A percentile compares a stretch with the other conserved stretches of the same genome.
Evolutionary conservation across 2,797 vertebrate genomes (phyloP).

Genomic region (Cyclopterus lumpus): DNA sequence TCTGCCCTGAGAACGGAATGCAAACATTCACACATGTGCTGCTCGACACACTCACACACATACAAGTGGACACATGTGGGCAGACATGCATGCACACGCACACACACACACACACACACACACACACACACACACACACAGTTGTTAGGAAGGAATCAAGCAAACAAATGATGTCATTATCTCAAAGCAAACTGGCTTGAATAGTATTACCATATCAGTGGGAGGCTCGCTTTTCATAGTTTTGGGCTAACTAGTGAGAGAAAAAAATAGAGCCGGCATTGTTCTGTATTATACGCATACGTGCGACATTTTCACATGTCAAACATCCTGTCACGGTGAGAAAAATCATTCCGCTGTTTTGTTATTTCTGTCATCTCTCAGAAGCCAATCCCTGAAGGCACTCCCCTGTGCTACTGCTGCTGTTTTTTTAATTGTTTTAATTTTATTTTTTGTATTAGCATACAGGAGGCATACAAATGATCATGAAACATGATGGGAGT

Average conservation of each 20-base stretch:
- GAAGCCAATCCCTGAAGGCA: slow-evolving; percentile 52
- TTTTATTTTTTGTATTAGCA: slow-evolving; percentile 31
- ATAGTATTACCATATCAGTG: slow-evolving; percentile 69
- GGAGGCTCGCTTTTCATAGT: slow-evolving; percentile 54
- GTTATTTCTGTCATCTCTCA: slow-evolving; percentile 31
- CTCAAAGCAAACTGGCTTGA: slow-evolving; percentile 46
- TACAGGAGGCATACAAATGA: slow-evolving; percentile 73
- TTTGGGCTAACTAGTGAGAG: slow-evolving; percentile 27
- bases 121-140: slow-evolving; percentile 1
- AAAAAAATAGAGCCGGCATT: slow-evolving; percentile 45
- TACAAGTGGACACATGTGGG: neutral
- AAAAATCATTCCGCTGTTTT: slow-evolving; percentile 17
- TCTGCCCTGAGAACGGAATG: slow-evolving; percentile 33
- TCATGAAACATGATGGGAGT: slow-evolving; percentile 73
- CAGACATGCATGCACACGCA: no score
- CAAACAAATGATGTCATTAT: slow-evolving; percentile 74
- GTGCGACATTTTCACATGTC: slow-evolving; percentile 35
- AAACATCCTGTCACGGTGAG: slow-evolving; percentile 50
- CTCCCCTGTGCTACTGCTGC: slow-evolving; percentile 33
- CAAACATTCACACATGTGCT: slow-evolving; percentile 39
- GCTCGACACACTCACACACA: slow-evolving; percentile 1
- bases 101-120: neutral
- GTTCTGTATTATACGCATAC: slow-evolving; percentile 42
- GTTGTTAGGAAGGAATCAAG: slow-evolving; percentile 50
- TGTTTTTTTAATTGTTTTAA: slow-evolving; percentile 35